Evolutionary conservation across 2,797 vertebrate species (phyloP).

Genomic region (Salmo trutta): DNA sequence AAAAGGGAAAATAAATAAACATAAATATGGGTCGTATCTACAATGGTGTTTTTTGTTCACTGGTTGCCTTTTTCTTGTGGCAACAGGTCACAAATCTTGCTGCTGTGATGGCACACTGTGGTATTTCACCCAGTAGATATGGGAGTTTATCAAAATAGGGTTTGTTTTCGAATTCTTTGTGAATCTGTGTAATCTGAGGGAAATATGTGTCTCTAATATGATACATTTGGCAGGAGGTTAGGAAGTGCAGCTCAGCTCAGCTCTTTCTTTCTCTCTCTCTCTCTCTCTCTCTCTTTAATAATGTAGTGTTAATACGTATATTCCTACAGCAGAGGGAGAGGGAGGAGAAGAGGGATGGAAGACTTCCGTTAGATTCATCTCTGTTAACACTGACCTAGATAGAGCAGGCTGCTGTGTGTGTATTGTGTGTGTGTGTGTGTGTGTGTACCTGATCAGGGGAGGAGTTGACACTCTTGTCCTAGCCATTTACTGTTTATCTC

Average conservation of each 20-base stretch:
- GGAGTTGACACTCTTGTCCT: constrained; percentile 35
- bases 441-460: constrained; percentile 1
- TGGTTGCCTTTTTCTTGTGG: no score
- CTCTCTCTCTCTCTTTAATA: constrained; percentile 22
- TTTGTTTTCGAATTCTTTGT: no score
- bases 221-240: neutral
- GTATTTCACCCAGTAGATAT: no score
- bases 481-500: constrained; percentile 15
- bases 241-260: no score
- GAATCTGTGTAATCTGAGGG: no score
- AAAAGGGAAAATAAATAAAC: no score
- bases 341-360: constrained; percentile 15
- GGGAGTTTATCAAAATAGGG: no score
- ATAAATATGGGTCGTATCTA: no score
- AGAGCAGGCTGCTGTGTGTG: constrained; percentile 17
- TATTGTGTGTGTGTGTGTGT: constrained; percentile 14
- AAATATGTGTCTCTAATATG: no score
- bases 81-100: no score
- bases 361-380: constrained; percentile 53
- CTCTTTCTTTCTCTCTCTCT: neutral
- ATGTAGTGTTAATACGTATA: constrained; percentile 51
- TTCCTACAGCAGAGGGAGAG: constrained; percentile 33
- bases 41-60: no score
- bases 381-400: constrained; percentile 67
- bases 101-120: no score